Percentiles rank a stretch among this genome's conserved stretches.
phyloP scores from a whole-genome alignment of 2,888 invertebrate genomes.

The Epinotia nisella region DNA sequence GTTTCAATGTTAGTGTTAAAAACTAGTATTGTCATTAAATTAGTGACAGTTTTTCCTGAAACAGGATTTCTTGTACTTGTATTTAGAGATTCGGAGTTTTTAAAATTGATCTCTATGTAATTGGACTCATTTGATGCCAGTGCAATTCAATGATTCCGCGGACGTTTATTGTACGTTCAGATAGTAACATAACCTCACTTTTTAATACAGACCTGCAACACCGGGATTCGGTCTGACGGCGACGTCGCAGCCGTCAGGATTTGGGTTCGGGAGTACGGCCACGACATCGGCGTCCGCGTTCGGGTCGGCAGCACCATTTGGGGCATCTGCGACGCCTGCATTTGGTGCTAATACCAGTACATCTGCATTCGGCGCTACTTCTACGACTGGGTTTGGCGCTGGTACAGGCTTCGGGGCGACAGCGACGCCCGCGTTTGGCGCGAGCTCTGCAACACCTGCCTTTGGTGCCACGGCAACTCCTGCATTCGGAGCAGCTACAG shows the following conservation, averaged over 20 bases:
- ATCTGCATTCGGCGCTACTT: slow-evolving; percentile 56
- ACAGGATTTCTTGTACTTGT: neutral
- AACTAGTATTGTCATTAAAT: neutral
- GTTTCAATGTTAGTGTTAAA: neutral
- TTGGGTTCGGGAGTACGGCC: slow-evolving; percentile 63
- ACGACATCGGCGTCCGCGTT: slow-evolving; percentile 59
- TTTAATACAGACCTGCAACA: slow-evolving; percentile 67
- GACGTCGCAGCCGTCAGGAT: slow-evolving; percentile 67
- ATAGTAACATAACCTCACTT: slow-evolving; percentile 51
- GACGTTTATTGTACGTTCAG: neutral
- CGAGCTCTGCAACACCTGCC: slow-evolving; percentile 51
- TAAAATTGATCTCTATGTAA: neutral
- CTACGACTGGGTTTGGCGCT: slow-evolving; percentile 50
- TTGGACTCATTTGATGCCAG: neutral
- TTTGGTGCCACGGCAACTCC: slow-evolving; percentile 58
- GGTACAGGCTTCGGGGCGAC: slow-evolving; percentile 36
- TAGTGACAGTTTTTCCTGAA: neutral
- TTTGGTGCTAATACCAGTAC: slow-evolving; percentile 53
- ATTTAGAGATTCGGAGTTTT: neutral
- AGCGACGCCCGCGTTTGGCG: slow-evolving; percentile 54
- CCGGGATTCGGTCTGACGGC: slow-evolving; percentile 68
- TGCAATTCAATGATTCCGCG: neutral
- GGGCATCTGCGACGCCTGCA: slow-evolving; percentile 47
- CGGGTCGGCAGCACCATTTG: slow-evolving; percentile 45
- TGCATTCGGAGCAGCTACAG: slow-evolving; percentile 59